Conservation (phyloP, 2,888 invertebrate species). For the Dromius quadrimaculatus region DNA sequence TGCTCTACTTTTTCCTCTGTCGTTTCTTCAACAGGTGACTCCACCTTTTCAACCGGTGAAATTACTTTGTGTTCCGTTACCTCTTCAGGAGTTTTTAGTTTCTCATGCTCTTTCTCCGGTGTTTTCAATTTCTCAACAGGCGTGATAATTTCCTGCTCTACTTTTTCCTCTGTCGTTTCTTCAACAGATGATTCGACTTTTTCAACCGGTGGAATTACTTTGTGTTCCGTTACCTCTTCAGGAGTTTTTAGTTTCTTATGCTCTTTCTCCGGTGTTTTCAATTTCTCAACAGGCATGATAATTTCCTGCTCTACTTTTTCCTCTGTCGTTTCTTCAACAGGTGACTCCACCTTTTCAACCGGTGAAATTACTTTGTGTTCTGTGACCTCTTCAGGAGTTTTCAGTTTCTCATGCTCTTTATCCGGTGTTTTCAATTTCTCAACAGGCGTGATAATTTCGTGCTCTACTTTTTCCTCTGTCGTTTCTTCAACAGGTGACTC, state of each 20-base stretch:
- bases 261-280: slow-evolving; percentile 4
- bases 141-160: no score
- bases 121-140: no score
- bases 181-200: slow-evolving; percentile 19
- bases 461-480: no score
- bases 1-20: slow-evolving; percentile 10
- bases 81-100: no score
- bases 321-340: not conserved
- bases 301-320: not conserved
- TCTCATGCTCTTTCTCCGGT: no score
- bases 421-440: slow-evolving; percentile 1
- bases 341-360: not conserved
- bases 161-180: slow-evolving; percentile 28
- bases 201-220: not conserved
- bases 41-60: no score
- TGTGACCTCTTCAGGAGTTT: slow-evolving; percentile 9
- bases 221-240: not conserved
- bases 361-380: slow-evolving; percentile 17
- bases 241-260: not conserved
- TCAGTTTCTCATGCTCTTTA: slow-evolving; percentile 8
- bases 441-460: no score
- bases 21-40: slow-evolving; percentile 31
- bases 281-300: no score
- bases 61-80: no score
- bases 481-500: not conserved